Conservation (phyloP, 2,113 vertebrate genomes). For the Mormyrus iriodes region DNA sequence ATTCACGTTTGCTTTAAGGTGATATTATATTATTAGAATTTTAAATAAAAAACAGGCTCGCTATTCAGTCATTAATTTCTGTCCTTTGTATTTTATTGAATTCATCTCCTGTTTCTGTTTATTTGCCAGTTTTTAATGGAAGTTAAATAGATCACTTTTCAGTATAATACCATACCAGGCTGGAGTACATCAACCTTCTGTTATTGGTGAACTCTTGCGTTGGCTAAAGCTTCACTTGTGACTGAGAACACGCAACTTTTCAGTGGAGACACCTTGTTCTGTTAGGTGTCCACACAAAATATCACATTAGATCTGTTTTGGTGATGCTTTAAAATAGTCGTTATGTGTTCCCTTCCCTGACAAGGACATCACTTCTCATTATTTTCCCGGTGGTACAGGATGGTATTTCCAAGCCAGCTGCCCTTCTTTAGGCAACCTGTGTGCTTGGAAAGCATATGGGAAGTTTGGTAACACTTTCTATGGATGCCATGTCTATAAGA, state of each 20-base stretch:
- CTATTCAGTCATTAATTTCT: background rate
- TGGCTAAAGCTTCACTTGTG: background rate
- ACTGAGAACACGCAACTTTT: background rate
- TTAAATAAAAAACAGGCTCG: background rate
- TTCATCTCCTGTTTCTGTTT: background rate
- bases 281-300: background rate
- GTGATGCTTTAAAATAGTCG: background rate
- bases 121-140: background rate
- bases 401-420: no score
- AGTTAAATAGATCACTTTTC: background rate
- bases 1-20: background rate
- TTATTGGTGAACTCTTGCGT: background rate
- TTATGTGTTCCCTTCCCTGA: background rate
- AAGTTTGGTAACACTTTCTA: background rate
- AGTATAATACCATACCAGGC: background rate
- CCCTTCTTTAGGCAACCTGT: background rate
- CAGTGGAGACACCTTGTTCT: background rate
- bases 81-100: background rate
- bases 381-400: background rate
- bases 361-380: background rate
- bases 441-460: background rate
- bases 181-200: background rate
- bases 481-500: background rate
- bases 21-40: background rate
- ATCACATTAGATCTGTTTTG: background rate